A percentile compares a stretch with the other conserved stretches of the same genome.
These are phyloP conservation scores for Selenia dentaria DNA, from an alignment of 2,888 invertebrate species.

Conservation along the genomic window DNA sequence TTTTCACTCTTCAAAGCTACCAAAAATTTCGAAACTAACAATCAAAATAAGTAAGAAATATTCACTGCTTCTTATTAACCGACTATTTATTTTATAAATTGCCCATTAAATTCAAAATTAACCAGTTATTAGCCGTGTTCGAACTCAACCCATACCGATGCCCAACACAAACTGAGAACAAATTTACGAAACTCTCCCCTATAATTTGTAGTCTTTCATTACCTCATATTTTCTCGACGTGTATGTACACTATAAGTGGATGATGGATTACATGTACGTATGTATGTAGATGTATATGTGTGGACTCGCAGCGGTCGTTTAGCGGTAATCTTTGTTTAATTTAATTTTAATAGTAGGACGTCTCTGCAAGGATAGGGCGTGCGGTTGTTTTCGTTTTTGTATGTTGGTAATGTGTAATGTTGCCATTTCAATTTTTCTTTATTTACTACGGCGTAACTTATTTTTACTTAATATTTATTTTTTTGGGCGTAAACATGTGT, in stretches of 20 bases:
- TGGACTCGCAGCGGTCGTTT: slow-evolving; percentile 47
- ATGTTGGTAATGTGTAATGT: slow-evolving; percentile 13
- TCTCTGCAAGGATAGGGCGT: slow-evolving; percentile 49
- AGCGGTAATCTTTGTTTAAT: slow-evolving; percentile 72
- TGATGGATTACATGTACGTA: slow-evolving; percentile 60
- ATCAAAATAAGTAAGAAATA: no score
- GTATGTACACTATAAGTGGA: slow-evolving; percentile 44
- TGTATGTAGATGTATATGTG: slow-evolving; percentile 35
- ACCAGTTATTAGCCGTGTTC: slow-evolving; percentile 15
- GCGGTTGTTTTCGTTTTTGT: slow-evolving; percentile 27
- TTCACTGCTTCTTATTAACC: background rate
- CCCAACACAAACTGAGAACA: slow-evolving; percentile 40
- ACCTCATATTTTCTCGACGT: slow-evolving; percentile 64
- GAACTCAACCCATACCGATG: slow-evolving; percentile 10
- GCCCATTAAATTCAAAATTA: slow-evolving; percentile 15
- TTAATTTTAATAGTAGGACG: slow-evolving; percentile 68
- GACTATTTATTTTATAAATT: slow-evolving; percentile 14
- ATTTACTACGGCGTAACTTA: background rate
- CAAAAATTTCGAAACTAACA: no score
- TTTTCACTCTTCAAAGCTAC: no score
- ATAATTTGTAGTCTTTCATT: slow-evolving; percentile 64
- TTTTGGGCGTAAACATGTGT: no score
- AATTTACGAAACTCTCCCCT: slow-evolving; percentile 44
- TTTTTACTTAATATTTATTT: no score
- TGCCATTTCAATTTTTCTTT: background rate